These are phyloP conservation scores for Caenorhabditis doughertyi DNA, from an alignment of 2,888 invertebrate genomes.

Conservation along the genomic window DNA sequence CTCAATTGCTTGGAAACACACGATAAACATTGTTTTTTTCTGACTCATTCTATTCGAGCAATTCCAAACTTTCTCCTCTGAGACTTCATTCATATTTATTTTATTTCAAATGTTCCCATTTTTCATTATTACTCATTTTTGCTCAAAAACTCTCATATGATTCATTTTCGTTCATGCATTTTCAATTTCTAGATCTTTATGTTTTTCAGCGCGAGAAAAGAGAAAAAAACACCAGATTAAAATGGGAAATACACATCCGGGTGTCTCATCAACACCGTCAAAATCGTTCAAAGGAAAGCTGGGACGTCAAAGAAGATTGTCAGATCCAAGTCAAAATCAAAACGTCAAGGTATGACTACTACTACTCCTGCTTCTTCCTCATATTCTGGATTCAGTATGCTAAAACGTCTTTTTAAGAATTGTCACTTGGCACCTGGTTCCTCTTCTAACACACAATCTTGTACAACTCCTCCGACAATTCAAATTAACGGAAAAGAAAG, in stretches of 20 bases:
- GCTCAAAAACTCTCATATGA: constrained; percentile 8
- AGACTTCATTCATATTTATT: not conserved
- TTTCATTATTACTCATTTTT: constrained; percentile 15
- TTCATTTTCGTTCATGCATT: constrained; percentile 33
- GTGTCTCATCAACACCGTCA: constrained; percentile 35
- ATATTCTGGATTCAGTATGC: not conserved
- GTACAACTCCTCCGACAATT: constrained; percentile 65
- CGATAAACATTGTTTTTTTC: constrained; percentile 4
- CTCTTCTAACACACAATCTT: constrained; percentile 40
- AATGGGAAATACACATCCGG: constrained; percentile 57
- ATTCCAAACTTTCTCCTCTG: not conserved
- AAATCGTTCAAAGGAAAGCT: constrained; percentile 47
- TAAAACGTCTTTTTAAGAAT: constrained; percentile 35
- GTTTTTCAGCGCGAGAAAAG: not conserved
- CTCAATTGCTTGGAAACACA: constrained; percentile 35
- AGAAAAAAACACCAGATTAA: constrained; percentile 22
- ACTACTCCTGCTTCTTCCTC: not conserved
- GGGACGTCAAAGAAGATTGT: constrained; percentile 57
- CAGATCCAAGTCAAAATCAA: constrained; percentile 62
- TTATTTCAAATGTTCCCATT: constrained; percentile 10
- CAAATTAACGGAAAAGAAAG: constrained; percentile 67
- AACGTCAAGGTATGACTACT: constrained; percentile 43
- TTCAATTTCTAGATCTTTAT: constrained; percentile 6
- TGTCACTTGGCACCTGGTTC: constrained; percentile 35
- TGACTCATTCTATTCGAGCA: not conserved